A percentile compares a stretch with the other conserved stretches of the same genome.
phyloP scores from a whole-genome alignment of 2,888 invertebrate genomes.

The Deilephila elpenor region DNA sequence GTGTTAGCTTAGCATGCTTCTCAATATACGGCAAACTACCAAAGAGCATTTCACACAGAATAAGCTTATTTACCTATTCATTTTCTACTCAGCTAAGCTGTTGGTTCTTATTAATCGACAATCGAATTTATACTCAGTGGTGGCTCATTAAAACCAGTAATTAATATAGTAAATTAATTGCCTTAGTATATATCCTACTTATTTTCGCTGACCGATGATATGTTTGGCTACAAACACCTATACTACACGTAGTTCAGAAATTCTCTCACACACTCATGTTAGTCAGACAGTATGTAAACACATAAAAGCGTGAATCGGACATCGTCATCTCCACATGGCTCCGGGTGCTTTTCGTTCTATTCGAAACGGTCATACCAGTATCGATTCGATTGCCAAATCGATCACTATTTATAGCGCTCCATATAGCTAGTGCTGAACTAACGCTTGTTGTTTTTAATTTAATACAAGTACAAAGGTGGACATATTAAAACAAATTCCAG shows the following conservation, averaged over 20 bases:
- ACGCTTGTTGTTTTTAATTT: conserved; percentile 12
- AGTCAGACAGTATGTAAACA: conserved; percentile 12
- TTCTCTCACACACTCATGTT: not conserved
- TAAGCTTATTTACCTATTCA: not conserved
- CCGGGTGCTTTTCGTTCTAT: conserved; percentile 11
- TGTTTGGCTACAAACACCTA: conserved; percentile 2
- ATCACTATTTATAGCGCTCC: conserved; percentile 72
- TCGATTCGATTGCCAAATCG: conserved; percentile 74
- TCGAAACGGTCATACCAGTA: conserved; percentile 52
- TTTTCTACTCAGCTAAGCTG: not conserved
- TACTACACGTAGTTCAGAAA: conserved; percentile 17
- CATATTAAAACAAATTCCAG: not conserved
- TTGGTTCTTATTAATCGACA: not conserved
- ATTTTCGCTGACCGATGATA: not conserved
- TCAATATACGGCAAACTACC: not conserved
- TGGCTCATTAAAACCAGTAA: too few species aligned
- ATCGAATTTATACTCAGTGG: too few species aligned
- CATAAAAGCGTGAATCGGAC: conserved; percentile 13
- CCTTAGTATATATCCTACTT: not conserved
- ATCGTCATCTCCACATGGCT: conserved; percentile 29
- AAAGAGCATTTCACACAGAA: not conserved
- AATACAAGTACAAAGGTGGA: not conserved
- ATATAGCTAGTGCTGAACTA: conserved; percentile 17
- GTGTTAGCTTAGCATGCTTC: not conserved
- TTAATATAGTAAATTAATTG: not conserved